Evolutionary conservation across 1,140 invertebrate genomes (phyloP), one percentile per base, ranked within the genome.

Genomic region (Bombus pascuorum): DNA sequence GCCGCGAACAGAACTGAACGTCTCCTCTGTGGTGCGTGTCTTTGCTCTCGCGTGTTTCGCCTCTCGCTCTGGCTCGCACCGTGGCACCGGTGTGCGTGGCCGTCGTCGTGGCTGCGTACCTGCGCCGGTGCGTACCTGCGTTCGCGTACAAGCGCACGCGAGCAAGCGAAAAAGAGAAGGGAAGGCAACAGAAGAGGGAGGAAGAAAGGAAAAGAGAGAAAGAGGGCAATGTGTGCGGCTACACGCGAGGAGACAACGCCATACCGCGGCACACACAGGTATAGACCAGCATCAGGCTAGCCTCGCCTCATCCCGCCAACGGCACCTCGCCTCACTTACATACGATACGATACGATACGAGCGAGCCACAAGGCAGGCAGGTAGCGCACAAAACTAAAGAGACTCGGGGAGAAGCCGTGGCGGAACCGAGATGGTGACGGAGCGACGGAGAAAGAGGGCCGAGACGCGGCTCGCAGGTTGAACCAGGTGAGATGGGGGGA

Each of bases 371-470:
- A 93, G 93, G 93, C 86, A 92, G 92, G 90, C 92, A 93, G 93
- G 93, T 93, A 94, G 93, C 92, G 92, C 88, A 92, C 92, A 92
- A 91, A 93, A 93, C 90, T 90, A 89, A 92, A 91, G 91, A 91
- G 91, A 92, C 91, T 87, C 87, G 71, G 73, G 25, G 88, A 86
- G 88, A 86, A 89, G 86, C 81, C 74, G 57, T n/a, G 42, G 47
- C 74, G 59, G 68, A 65, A 81, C 39, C 13, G 71, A 90, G 88
- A 85, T 62, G 71, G 85, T 71, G 81, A 81, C 62, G 73, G 85
- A 42, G 86, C 62, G 81, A 89, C 59, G 42, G 32, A 79, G 75
- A 77, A 71, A 87, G 83, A 80, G 79, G 74, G 22, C 68, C 37
- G 57, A 37, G 72, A 44, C 86, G 57, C 74, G 76, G 79, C 77